phyloP scores from a whole-genome alignment of 2,888 invertebrate species.

The Hypomecis atomaria region DNA sequence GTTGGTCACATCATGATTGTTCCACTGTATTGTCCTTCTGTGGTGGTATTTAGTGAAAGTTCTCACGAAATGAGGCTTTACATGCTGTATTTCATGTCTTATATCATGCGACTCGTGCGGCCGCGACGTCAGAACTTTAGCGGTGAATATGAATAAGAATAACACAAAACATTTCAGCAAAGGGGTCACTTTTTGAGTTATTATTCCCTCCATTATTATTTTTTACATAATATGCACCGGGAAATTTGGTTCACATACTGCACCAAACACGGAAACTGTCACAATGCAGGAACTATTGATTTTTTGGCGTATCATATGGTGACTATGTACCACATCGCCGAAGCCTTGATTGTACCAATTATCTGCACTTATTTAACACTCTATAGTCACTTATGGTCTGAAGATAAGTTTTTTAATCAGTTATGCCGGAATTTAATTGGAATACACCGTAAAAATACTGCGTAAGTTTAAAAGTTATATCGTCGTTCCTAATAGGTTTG shows the following conservation, averaged over 20 bases:
- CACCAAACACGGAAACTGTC: conserved; percentile 62
- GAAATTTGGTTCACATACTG: conserved; percentile 45
- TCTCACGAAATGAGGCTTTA: conserved; percentile 76
- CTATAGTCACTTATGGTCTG: neutral
- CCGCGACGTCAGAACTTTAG: conserved; percentile 75
- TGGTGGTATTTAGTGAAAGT: conserved; percentile 80
- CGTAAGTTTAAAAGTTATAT: neutral
- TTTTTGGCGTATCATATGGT: conserved; percentile 50
- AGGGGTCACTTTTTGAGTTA: conserved; percentile 72
- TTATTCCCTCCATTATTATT: conserved; percentile 67
- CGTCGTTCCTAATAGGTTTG: too few relatives aligned
- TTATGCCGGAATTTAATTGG: neutral
- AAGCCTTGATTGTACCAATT: neutral
- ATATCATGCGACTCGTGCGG: conserved; percentile 72
- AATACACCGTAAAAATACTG: neutral
- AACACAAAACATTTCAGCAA: conserved; percentile 76
- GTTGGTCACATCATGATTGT: conserved; percentile 60
- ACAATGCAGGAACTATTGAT: conserved; percentile 72
- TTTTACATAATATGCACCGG: conserved; percentile 23
- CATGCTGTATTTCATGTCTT: conserved; percentile 69
- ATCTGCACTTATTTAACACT: neutral
- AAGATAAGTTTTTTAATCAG: neutral
- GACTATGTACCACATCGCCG: neutral
- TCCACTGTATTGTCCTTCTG: conserved; percentile 73
- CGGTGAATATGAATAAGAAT: conserved; percentile 79